Evolutionary conservation across 2,888 invertebrate species (phyloP), one percentile per base, ranked within the genome.

Genomic region (Agriopis aurantiaria): DNA sequence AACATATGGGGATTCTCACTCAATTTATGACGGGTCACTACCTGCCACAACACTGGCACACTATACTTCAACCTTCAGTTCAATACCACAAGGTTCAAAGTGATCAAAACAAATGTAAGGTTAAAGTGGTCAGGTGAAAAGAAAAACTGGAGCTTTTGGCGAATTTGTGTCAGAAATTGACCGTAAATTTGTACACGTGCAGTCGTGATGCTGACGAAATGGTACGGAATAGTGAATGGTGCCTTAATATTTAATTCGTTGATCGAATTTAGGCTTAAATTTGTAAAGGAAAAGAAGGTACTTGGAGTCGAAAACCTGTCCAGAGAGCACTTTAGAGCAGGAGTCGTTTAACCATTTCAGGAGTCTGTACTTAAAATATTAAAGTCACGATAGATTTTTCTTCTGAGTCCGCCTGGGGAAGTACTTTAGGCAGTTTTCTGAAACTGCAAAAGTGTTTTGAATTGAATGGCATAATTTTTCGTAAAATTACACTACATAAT

Each of bases 1-100:
- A 87, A 90, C 87, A 82, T 87, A 89, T 89, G 84, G 85, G 76
- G 82, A 83, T 82, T 81, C 79, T 72, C 71, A 74, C 71, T 73
- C 78, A 83, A 90, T 90, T 90, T 89, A 90, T 88, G 85, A 84
- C 80, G 80, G 86, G 82, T 82, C 84, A 82, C 79, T 81, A 74
- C 76, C 59, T 71, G 67, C 75, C 72, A 76, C 68, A 59, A 64
- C 33, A 68, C 66, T 56, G 49, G 8, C 23, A 41, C 65, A 49
- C 12, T 7, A n/a, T 6, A 1, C 7, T 41, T 0, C 40, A 51
- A 69, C 74, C 66, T 65, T 75, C 74, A 14, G 0, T 0, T 33
- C n/a, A 41, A 17, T 3, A 0, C 0, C 0, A 52, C 40, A 78
- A 52, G 56, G 74, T 69, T 69, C 12, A 65, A 69, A 64, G 51